Conservation (phyloP, 2,113 vertebrate genomes). For the Aegotheles bennettii region DNA sequence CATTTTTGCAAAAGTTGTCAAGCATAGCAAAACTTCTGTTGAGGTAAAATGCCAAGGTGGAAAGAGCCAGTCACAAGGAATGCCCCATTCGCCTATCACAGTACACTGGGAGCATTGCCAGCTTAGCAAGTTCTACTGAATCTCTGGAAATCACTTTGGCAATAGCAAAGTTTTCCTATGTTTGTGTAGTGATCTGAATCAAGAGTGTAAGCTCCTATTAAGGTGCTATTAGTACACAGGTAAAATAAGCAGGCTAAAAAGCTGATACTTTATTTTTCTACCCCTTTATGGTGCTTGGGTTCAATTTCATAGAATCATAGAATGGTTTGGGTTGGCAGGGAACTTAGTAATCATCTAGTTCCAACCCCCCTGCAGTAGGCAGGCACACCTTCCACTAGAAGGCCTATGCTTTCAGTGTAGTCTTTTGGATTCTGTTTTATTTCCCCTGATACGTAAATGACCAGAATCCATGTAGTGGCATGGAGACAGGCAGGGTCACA, state of each 20-base stretch:
- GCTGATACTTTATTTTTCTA: not conserved
- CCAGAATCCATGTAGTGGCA: rapidly evolving
- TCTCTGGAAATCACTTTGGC: not conserved
- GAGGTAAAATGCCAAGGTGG: not conserved
- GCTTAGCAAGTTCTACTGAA: not conserved
- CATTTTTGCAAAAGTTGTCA: not conserved
- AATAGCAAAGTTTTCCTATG: not conserved
- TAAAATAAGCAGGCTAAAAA: not conserved
- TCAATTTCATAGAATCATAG: too few relatives aligned
- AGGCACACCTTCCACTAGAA: too few relatives aligned
- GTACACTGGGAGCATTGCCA: not conserved
- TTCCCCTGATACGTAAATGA: not conserved
- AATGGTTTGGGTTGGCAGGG: too few relatives aligned
- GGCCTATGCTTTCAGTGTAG: too few relatives aligned
- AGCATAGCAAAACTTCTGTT: not conserved
- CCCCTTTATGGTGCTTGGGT: not conserved
- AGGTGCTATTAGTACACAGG: not conserved
- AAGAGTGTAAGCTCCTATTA: not conserved
- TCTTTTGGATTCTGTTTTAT: not conserved
- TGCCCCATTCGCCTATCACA: not conserved
- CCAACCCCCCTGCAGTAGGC: too few relatives aligned
- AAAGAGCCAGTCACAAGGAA: not conserved
- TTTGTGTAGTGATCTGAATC: not conserved
- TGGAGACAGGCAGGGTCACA: rapidly evolving
- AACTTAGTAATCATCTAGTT: too few relatives aligned